These are phyloP conservation scores for Epistrophella euchroma DNA, from an alignment of 2,888 invertebrate genomes.

Conservation along the genomic window DNA sequence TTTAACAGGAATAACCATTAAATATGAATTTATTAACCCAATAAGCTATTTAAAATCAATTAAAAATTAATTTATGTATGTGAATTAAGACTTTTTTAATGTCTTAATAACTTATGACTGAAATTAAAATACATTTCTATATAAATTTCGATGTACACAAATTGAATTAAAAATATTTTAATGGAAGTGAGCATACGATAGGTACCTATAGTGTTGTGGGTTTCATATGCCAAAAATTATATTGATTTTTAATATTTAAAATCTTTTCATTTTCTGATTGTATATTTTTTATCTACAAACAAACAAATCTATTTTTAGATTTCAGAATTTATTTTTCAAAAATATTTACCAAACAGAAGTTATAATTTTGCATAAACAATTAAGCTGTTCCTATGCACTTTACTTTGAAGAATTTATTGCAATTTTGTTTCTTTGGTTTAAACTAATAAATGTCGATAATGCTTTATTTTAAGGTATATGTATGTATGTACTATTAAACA, in stretches of 20 bases:
- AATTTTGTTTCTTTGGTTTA: background rate
- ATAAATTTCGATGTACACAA: background rate
- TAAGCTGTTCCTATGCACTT: background rate
- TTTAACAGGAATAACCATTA: slow-evolving; percentile 33
- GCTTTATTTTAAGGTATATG: too few relatives aligned
- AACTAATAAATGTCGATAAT: background rate
- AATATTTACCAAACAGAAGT: background rate
- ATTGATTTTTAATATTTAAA: background rate
- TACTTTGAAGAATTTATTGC: background rate
- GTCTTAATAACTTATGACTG: background rate
- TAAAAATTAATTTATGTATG: slow-evolving; percentile 16
- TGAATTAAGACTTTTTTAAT: background rate
- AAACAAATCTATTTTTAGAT: background rate
- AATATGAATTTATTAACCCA: slow-evolving; percentile 40
- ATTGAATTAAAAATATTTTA: background rate
- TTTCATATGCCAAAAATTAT: background rate
- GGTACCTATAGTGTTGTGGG: background rate
- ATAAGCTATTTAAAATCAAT: slow-evolving; percentile 51
- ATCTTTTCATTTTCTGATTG: background rate
- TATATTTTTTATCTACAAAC: background rate
- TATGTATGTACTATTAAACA: background rate
- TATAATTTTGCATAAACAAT: background rate
- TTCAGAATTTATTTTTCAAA: background rate
- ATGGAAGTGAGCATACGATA: background rate
- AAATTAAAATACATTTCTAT: background rate